A percentile compares a stretch with the other conserved stretches of the same genome.
phyloP scores from a whole-genome alignment of 2,113 vertebrate species.

The Bufo bufo region DNA sequence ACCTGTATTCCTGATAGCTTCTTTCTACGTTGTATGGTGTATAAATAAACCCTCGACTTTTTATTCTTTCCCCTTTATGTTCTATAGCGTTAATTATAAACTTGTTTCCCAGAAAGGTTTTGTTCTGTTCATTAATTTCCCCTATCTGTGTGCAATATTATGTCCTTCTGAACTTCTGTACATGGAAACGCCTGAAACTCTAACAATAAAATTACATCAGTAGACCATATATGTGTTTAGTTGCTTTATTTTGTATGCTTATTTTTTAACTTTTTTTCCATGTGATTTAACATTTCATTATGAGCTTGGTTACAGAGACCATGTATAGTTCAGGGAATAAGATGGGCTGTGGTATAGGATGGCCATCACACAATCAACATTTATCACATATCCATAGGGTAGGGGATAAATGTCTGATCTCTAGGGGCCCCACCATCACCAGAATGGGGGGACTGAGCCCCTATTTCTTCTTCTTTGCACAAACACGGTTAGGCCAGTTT shows the following conservation, averaged over 20 bases:
- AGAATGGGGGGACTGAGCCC: too few relatives aligned
- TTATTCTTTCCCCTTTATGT: conserved; percentile 66
- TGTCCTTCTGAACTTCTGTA: conserved; percentile 83
- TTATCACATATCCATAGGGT: too few relatives aligned
- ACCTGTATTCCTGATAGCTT: conserved; percentile 71
- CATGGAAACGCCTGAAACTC: conserved; percentile 78
- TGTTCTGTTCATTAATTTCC: conserved; percentile 55
- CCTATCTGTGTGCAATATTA: conserved; percentile 77
- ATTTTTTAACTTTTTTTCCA: not conserved
- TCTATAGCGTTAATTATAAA: conserved; percentile 74
- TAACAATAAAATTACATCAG: conserved; percentile 85
- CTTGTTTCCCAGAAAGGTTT: conserved; percentile 68
- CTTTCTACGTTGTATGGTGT: conserved; percentile 77
- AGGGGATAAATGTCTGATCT: too few relatives aligned
- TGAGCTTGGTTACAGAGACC: not conserved
- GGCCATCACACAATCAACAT: too few relatives aligned
- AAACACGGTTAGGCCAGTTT: too few relatives aligned
- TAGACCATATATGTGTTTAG: conserved; percentile 56
- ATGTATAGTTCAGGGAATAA: too few relatives aligned
- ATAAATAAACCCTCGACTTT: conserved; percentile 70
- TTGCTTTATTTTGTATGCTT: not conserved
- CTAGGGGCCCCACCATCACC: too few relatives aligned
- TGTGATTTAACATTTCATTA: not conserved
- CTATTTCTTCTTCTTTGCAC: too few relatives aligned
- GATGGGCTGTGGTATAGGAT: too few relatives aligned